phyloP scores from a whole-genome alignment of 1,140 invertebrate species.

The Diplogasteroides magnus region DNA sequence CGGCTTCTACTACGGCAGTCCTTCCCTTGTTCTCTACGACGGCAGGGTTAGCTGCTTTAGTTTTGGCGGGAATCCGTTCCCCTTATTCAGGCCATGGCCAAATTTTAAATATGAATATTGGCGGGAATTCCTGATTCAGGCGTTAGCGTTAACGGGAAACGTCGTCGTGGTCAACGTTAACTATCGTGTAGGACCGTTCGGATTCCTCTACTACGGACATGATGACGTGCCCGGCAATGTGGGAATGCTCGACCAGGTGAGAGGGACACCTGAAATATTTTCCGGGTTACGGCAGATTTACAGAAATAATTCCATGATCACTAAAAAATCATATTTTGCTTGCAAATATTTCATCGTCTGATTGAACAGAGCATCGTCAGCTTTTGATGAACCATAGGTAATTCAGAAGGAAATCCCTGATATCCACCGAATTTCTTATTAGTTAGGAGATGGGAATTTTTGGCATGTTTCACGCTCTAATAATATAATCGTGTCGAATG shows the following conservation, averaged over 20 bases:
- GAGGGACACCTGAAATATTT: slow-evolving; percentile 5
- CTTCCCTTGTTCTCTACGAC: slow-evolving; percentile 51
- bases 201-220: slow-evolving; percentile 50
- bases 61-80: too few relatives aligned
- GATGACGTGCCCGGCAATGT: slow-evolving; percentile 84
- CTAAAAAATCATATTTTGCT: too few relatives aligned
- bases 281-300: not conserved
- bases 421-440: too few relatives aligned
- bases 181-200: slow-evolving; percentile 52
- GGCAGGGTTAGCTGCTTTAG: slow-evolving; percentile 31
- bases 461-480: too few relatives aligned
- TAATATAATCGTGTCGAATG: too few relatives aligned
- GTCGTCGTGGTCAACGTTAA: slow-evolving; percentile 55
- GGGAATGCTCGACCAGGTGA: slow-evolving; percentile 73
- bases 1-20: slow-evolving; percentile 51
- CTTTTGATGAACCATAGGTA: too few relatives aligned
- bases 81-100: slow-evolving; percentile 1
- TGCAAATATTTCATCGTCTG: too few relatives aligned
- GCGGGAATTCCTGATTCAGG: slow-evolving; percentile 9
- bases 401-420: too few relatives aligned
- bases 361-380: too few relatives aligned
- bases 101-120: not conserved
- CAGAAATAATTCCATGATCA: too few relatives aligned
- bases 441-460: too few relatives aligned
- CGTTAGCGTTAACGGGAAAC: slow-evolving; percentile 45